phyloP scores from a whole-genome alignment of 2,113 vertebrate genomes.

The Petaurus breviceps region DNA sequence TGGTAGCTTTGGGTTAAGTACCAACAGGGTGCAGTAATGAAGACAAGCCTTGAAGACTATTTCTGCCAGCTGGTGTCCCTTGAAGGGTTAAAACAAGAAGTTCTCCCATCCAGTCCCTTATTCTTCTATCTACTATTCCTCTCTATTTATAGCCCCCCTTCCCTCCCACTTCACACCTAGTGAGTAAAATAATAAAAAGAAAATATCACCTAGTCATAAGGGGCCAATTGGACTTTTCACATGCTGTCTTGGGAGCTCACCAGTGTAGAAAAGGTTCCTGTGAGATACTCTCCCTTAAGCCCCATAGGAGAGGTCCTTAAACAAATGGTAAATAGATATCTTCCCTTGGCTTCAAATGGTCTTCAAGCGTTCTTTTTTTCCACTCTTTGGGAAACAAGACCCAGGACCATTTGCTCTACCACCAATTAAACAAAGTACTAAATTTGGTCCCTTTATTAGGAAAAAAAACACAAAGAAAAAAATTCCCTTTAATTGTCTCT shows the following conservation, averaged over 20 bases:
- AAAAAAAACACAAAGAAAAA: neutral
- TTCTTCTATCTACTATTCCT: neutral
- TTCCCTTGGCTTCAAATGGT: neutral
- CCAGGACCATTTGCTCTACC: neutral
- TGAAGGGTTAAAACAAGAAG: neutral
- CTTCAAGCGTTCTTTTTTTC: neutral
- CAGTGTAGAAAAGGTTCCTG: neutral
- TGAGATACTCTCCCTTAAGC: neutral
- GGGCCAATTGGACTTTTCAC: neutral
- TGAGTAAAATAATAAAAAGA: neutral
- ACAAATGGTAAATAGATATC: neutral
- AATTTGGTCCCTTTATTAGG: neutral
- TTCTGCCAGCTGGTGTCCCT: rapidly evolving
- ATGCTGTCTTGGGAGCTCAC: neutral
- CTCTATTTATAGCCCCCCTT: neutral
- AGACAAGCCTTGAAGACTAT: neutral
- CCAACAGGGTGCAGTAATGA: rapidly evolving
- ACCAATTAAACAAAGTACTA: neutral
- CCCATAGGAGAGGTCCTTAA: neutral
- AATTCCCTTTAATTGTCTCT: neutral
- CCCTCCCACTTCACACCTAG: neutral
- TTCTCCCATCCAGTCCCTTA: neutral
- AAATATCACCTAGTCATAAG: neutral
- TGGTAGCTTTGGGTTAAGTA: neutral
- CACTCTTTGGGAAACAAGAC: neutral